Evolutionary conservation across 2,888 invertebrate genomes (phyloP).

Genomic region (Conops quadrifasciatus): DNA sequence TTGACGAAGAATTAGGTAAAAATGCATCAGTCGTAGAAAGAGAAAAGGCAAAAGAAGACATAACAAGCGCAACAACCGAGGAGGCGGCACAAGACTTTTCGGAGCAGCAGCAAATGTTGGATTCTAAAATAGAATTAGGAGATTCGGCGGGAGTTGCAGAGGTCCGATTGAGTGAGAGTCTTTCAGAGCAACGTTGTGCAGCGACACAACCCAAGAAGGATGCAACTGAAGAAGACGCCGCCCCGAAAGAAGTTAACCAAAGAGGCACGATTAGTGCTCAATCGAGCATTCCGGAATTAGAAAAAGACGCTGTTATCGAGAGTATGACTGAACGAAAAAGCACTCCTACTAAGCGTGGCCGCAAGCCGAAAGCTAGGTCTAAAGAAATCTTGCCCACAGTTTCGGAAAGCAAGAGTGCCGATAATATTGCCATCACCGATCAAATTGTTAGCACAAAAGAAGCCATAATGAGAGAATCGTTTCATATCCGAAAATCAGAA

Average conservation of each 20-base stretch:
- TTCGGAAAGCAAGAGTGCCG: not conserved
- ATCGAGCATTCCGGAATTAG: too few relatives aligned
- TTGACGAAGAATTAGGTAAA: slow-evolving; percentile 6
- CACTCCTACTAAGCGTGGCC: not conserved
- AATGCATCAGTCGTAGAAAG: not conserved
- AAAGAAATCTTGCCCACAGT: not conserved
- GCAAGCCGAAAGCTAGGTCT: not conserved
- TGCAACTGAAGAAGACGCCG: not conserved
- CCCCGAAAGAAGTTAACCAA: not conserved
- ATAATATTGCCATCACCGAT: slow-evolving; percentile 2
- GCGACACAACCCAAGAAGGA: slow-evolving; percentile 26
- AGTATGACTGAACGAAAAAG: too few relatives aligned
- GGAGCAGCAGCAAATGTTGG: not conserved
- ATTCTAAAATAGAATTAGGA: slow-evolving; percentile 37
- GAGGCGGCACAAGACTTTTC: not conserved
- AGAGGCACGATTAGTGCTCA: not conserved
- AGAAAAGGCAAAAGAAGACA: slow-evolving; percentile 25
- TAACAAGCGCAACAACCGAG: slow-evolving; percentile 9
- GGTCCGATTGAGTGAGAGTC: slow-evolving; percentile 9
- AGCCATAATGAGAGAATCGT: not conserved
- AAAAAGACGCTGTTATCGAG: too few relatives aligned
- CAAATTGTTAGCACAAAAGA: slow-evolving; percentile 5
- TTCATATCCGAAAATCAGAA: not conserved
- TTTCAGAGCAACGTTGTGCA: not conserved
- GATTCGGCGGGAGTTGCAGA: not conserved